Base-by-base conservation (phyloP, 2,113 vertebrate species). In the Eclectus roratus region DNA sequence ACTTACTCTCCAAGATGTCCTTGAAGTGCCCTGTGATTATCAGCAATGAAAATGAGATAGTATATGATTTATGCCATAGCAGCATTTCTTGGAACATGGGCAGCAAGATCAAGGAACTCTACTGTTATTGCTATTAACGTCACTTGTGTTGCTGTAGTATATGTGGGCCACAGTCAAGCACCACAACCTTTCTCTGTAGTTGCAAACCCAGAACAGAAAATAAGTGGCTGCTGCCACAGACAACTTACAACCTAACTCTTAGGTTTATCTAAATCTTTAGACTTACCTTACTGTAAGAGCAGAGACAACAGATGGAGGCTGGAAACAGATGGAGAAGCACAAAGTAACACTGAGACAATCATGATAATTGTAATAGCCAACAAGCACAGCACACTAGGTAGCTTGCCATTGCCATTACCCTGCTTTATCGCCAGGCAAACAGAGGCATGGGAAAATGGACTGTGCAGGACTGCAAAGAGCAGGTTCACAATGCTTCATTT, bases 271-370 rank as follows among this genome's bases (percentile, higher is more conserved):
- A 66, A 91, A 80, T 73, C 58, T 79, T 92, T 11, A 77, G n/a
- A 58, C 46, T 86, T 58, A 95, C 87, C 89, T 93, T 80, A 50
- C 49, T 88, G 39, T 7, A 28, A 60, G 64, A 70, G 74, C 46
- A 85, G 16, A 94, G 17, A n/a, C 80, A 93, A 79, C 58, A 94
- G 90, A 95, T 80, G 91, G 90, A 95, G 85, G 21, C 39, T 66
- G 65, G 39, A 88, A 91, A 90, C 90, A 96, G 85, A 90, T 96
- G 90, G 93, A 91, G 80, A 68, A 88, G 85, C 82, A 80, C 76
- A 94, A 94, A 93, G 85, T 55, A 91, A 76, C 82, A 44, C 72
- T 49, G 88, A 91, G 82, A 66, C 76, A 85, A 91, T 90, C 74
- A 68, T 44, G 55, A 80, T 90, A 88, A 86, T 73, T 95, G 60